These are phyloP conservation scores for Fukomys damarensis DNA, from an alignment of 2,113 vertebrate species.

Conservation along the genomic window DNA sequence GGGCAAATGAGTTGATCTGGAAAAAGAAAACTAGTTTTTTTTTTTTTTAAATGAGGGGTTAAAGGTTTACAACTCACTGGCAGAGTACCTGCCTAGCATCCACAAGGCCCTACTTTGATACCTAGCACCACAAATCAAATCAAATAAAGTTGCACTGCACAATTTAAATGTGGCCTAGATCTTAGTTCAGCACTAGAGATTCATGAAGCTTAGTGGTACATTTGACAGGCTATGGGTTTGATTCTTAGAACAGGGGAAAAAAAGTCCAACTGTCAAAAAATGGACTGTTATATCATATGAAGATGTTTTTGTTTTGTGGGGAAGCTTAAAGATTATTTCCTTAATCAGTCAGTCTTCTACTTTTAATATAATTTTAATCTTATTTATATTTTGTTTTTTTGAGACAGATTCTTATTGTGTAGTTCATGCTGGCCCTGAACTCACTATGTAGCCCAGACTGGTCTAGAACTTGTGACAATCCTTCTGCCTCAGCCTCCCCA, in stretches of 20 bases:
- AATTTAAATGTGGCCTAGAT: background rate
- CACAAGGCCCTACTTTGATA: background rate
- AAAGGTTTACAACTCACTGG: background rate
- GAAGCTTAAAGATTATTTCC: background rate
- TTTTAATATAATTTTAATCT: slow-evolving; percentile 42
- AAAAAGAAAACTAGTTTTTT: background rate
- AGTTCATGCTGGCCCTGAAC: no score
- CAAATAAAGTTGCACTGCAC: background rate
- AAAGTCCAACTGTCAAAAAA: background rate
- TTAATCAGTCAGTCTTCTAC: background rate
- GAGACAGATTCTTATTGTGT: no score
- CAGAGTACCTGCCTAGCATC: background rate
- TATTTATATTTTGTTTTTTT: background rate
- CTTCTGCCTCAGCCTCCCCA: no score
- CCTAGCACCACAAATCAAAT: background rate
- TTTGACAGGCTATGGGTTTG: background rate
- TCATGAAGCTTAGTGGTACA: background rate
- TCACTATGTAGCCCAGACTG: no score
- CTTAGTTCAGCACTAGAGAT: background rate
- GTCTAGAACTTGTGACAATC: no score
- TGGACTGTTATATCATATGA: background rate
- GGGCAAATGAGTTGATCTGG: background rate
- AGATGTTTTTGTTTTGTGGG: slow-evolving; percentile 8
- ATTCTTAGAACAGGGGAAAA: background rate
- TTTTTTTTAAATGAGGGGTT: background rate